Evolutionary conservation across 1,140 invertebrate genomes (phyloP).

Genomic region (Hylyphantes graminicola): DNA sequence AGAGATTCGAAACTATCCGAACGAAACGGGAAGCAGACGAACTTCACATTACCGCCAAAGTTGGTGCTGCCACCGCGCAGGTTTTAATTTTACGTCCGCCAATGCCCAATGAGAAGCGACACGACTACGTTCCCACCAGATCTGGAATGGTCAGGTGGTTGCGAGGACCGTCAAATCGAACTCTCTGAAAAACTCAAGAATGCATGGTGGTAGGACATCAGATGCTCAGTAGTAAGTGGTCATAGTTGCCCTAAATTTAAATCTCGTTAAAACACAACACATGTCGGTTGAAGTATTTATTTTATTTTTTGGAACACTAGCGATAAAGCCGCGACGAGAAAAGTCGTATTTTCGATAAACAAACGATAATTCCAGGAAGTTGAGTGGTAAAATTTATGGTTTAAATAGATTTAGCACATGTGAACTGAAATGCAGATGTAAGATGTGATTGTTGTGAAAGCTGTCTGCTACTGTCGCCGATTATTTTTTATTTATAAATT

Average conservation of each 20-base stretch:
- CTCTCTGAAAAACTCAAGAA: conserved; percentile 29
- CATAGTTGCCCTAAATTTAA: conserved; percentile 17
- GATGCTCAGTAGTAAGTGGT: conserved; percentile 34
- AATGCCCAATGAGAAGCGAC: conserved; percentile 41
- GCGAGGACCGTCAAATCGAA: not conserved
- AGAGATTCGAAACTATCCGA: too few species aligned
- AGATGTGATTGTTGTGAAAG: too few species aligned
- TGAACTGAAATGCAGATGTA: not conserved
- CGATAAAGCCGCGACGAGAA: not conserved
- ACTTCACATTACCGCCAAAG: conserved; percentile 28
- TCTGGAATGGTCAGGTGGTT: conserved; percentile 35
- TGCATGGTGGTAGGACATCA: conserved; percentile 27
- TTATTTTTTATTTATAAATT: too few species aligned
- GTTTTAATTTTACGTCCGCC: conserved; percentile 8
- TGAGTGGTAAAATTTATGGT: conserved; percentile 13
- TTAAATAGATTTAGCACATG: conserved; percentile 28
- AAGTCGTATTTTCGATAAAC: conserved; percentile 18
- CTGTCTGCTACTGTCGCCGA: too few species aligned
- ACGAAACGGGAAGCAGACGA: not conserved
- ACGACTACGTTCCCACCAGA: conserved; percentile 31
- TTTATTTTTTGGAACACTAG: not conserved
- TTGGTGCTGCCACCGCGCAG: conserved; percentile 17
- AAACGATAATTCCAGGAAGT: conserved; percentile 31
- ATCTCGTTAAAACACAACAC: conserved; percentile 3
- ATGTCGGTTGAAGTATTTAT: not conserved